Percentiles rank a stretch among this genome's conserved stretches.
Conservation (phyloP, 2,797 vertebrate genomes). For the Centropyge bicolor region DNA sequence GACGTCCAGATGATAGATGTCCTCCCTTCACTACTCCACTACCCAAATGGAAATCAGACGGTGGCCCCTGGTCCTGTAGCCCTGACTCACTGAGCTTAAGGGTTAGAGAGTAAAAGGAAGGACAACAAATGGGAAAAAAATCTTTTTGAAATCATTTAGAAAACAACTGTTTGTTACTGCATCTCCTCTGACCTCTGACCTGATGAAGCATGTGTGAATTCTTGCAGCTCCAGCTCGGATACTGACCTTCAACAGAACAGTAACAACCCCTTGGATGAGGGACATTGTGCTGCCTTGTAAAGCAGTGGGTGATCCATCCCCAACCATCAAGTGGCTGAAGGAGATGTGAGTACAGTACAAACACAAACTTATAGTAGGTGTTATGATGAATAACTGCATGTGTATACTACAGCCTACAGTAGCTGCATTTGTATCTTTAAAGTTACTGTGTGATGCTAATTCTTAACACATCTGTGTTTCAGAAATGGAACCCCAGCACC, state of each 20-base stretch:
- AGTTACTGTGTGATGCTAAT: neutral
- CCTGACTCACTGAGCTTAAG: slow-evolving; percentile 4
- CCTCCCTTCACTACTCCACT: slow-evolving; percentile 11
- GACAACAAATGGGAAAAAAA: neutral
- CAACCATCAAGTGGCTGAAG: slow-evolving; percentile 98
- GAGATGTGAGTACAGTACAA: slow-evolving; percentile 89
- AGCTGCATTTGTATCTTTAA: neutral
- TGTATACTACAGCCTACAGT: neutral
- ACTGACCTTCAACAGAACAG: slow-evolving; percentile 95
- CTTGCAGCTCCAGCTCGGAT: slow-evolving; percentile 92
- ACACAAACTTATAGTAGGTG: neutral
- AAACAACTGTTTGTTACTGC: slow-evolving; percentile 2
- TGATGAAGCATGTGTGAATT: slow-evolving; percentile 31
- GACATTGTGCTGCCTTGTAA: slow-evolving; percentile 96
- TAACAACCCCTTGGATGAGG: slow-evolving; percentile 98
- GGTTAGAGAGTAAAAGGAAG: slow-evolving; percentile 1
- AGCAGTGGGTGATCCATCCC: slow-evolving; percentile 94
- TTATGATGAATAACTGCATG: neutral
- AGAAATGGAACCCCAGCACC: slow-evolving; percentile 95
- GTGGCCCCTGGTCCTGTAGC: neutral
- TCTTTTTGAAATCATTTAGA: neutral
- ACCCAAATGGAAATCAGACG: slow-evolving; percentile 5
- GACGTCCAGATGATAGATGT: slow-evolving; percentile 56
- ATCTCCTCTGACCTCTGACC: neutral
- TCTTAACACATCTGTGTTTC: slow-evolving; percentile 45